Percentiles rank a stretch among this genome's conserved stretches.
phyloP scores from a whole-genome alignment of 2,888 invertebrate genomes.

The Bellardia pandia region DNA sequence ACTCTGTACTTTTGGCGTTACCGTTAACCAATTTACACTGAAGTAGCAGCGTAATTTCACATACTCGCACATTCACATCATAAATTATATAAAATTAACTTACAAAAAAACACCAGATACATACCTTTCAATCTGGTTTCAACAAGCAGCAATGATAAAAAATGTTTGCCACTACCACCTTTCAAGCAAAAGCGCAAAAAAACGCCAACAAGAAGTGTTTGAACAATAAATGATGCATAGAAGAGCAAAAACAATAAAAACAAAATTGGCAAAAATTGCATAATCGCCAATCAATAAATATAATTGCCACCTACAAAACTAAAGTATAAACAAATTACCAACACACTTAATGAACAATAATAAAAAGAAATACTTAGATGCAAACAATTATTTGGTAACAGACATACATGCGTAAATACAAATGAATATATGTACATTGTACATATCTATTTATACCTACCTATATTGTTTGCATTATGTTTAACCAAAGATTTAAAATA shows the following conservation, averaged over 20 bases:
- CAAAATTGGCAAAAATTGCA: slow-evolving; percentile 62
- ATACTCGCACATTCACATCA: background rate
- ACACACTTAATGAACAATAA: background rate
- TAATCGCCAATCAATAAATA: slow-evolving; percentile 43
- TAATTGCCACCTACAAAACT: slow-evolving; percentile 57
- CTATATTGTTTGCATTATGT: background rate
- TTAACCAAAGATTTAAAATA: background rate
- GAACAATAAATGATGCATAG: slow-evolving; percentile 29
- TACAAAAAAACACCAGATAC: background rate
- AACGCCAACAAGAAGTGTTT: slow-evolving; percentile 19
- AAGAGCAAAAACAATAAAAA: slow-evolving; percentile 10
- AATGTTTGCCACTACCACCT: slow-evolving; percentile 16
- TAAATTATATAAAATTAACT: slow-evolving; percentile 49
- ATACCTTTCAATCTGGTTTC: slow-evolving; percentile 28
- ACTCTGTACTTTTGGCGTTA: slow-evolving; percentile 5
- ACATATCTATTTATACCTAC: too few relatives aligned
- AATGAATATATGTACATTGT: background rate
- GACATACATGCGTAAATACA: background rate
- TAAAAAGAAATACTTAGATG: background rate
- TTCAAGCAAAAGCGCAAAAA: background rate
- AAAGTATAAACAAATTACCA: slow-evolving; percentile 33
- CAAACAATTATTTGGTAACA: background rate
- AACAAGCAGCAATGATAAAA: slow-evolving; percentile 59
- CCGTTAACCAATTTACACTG: slow-evolving; percentile 4
- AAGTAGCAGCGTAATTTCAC: background rate